These are phyloP conservation scores for Phylloscopus whistleri DNA, from an alignment of 2,113 vertebrate species.

Conservation along the genomic window DNA sequence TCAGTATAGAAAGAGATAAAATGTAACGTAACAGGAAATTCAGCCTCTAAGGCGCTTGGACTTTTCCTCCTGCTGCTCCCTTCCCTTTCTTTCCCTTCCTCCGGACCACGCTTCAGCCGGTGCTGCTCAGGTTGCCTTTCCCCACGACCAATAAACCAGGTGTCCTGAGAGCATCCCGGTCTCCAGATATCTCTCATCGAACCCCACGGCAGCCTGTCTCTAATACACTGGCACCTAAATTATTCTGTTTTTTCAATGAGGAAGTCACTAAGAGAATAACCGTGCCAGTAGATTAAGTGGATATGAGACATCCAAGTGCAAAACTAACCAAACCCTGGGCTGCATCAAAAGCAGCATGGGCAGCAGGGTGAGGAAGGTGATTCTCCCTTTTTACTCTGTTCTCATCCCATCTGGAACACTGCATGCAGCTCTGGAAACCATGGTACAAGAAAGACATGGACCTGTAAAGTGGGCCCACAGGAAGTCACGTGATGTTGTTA, in stretches of 20 bases:
- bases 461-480: background rate
- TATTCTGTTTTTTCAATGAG: background rate
- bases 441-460: fast-evolving
- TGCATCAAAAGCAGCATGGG: background rate
- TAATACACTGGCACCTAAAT: background rate
- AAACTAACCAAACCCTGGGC: background rate
- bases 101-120: too few relatives aligned
- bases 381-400: background rate
- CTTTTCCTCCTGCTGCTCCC: too few relatives aligned
- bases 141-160: too few relatives aligned
- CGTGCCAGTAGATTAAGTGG: background rate
- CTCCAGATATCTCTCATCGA: too few relatives aligned
- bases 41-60: too few relatives aligned
- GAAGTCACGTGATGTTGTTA: background rate
- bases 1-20: too few relatives aligned
- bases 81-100: too few relatives aligned
- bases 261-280: background rate
- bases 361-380: background rate
- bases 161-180: too few relatives aligned
- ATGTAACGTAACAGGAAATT: too few relatives aligned
- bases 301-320: background rate
- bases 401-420: background rate
- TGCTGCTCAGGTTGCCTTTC: too few relatives aligned
- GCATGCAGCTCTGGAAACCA: background rate
- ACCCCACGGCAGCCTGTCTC: too few relatives aligned